These are phyloP conservation scores for Euthynnus affinis DNA, from an alignment of 2,797 vertebrate genomes.

Conservation along the genomic window DNA sequence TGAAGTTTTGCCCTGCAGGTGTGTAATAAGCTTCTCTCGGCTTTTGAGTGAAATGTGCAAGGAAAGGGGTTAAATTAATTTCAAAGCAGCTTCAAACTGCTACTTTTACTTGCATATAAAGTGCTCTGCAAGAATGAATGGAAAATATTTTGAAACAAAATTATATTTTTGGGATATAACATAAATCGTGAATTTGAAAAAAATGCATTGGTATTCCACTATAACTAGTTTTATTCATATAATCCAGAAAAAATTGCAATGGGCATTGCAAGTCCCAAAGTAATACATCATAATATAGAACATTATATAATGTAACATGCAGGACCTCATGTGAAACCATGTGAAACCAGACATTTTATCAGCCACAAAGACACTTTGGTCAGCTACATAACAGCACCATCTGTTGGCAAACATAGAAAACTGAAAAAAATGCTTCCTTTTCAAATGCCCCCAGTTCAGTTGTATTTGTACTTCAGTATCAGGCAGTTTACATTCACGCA, in stretches of 20 bases:
- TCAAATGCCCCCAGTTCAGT: background rate
- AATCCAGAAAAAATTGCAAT: background rate
- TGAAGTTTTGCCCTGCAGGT: constrained; percentile 74
- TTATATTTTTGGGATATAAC: background rate
- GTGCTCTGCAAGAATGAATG: constrained; percentile 29
- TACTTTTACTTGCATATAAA: background rate
- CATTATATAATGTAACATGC: constrained; percentile 53
- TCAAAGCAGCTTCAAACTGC: background rate
- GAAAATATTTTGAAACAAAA: background rate
- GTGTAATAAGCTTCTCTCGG: constrained; percentile 32
- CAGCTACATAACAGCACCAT: constrained; percentile 74
- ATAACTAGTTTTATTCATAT: background rate
- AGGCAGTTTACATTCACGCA: background rate
- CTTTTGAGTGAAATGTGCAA: background rate
- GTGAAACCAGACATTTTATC: constrained; percentile 43
- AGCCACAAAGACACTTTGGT: constrained; percentile 51
- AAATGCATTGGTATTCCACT: background rate
- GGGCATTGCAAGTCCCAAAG: background rate
- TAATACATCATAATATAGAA: background rate
- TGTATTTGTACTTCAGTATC: background rate
- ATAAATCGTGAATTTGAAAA: background rate
- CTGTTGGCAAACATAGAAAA: constrained; percentile 71
- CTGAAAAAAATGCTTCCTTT: constrained; percentile 7
- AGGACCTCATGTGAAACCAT: constrained; percentile 25
- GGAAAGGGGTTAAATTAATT: background rate